Percentiles rank a stretch among this genome's conserved stretches.
phyloP scores from a whole-genome alignment of 2,888 invertebrate genomes.

The Allygus modestus region DNA sequence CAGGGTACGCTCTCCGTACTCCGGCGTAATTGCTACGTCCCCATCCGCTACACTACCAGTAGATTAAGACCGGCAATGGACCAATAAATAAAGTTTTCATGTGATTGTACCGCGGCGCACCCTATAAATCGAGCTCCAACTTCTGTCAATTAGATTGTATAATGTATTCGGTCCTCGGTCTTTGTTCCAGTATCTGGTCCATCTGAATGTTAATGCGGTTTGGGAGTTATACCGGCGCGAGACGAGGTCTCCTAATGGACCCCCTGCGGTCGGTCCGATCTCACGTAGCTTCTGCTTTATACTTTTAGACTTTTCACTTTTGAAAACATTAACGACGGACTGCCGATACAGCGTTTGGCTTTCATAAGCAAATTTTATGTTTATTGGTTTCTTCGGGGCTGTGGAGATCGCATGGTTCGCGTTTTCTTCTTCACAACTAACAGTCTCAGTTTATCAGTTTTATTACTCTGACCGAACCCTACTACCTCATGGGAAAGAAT shows the following conservation, averaged over 20 bases:
- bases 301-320: not conserved
- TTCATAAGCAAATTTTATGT: constrained; percentile 21
- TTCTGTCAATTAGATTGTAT: constrained; percentile 64
- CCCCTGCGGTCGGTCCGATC: not conserved
- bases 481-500: too few species aligned
- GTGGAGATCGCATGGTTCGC: not conserved
- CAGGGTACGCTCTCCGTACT: not conserved
- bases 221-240: constrained; percentile 52
- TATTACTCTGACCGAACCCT: too few species aligned
- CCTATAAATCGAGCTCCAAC: constrained; percentile 63
- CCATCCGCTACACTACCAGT: constrained; percentile 9
- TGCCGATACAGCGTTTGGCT: not conserved
- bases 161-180: constrained; percentile 61
- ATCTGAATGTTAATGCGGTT: constrained; percentile 58
- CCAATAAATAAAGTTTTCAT: constrained; percentile 58
- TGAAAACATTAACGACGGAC: not conserved
- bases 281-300: not conserved
- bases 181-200: constrained; percentile 59
- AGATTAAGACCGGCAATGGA: constrained; percentile 57
- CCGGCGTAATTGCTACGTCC: constrained; percentile 38
- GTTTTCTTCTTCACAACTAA: not conserved
- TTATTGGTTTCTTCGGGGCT: not conserved
- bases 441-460: too few species aligned
- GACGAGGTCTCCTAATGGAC: constrained; percentile 51
- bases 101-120: constrained; percentile 61